phyloP scores from a whole-genome alignment of 2,888 invertebrate genomes.

The Erynnis tages region DNA sequence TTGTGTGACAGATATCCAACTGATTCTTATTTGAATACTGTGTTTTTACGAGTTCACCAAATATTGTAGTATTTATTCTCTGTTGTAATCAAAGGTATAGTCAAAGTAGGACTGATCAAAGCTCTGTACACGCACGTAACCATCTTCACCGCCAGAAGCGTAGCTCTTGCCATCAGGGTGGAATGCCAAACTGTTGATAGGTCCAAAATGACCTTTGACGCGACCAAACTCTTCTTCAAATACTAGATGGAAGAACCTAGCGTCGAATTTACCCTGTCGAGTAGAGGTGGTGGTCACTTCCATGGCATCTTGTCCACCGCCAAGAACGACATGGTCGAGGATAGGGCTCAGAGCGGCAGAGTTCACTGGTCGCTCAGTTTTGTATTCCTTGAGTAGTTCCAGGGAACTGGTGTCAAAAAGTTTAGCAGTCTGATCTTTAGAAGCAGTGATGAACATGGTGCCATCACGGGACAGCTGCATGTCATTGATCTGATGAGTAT shows the following conservation, averaged over 20 bases:
- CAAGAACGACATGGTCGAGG: constrained; percentile 97
- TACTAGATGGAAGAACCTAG: constrained; percentile 95
- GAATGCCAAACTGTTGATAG: constrained; percentile 98
- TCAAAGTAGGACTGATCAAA: constrained; percentile 99
- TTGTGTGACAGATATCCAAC: constrained; percentile 26
- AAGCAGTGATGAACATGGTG: constrained; percentile 98
- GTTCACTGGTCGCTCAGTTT: constrained; percentile 98
- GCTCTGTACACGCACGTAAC: constrained; percentile 96
- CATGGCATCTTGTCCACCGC: constrained; percentile 99
- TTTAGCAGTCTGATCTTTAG: constrained; percentile 97
- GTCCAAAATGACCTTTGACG: constrained; percentile 99
- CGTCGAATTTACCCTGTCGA: constrained; percentile 98
- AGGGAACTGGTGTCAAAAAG: constrained; percentile 95
- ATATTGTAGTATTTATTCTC: constrained; percentile 53
- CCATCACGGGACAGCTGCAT: constrained; percentile 97
- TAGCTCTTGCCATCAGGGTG: constrained; percentile 99
- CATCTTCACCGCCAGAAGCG: constrained; percentile 99
- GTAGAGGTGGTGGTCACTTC: constrained; percentile 98
- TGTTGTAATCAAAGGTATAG: constrained; percentile 93
- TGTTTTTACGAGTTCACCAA: background rate
- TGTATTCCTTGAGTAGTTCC: constrained; percentile 95
- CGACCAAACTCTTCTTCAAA: constrained; percentile 98
- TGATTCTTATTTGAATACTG: constrained; percentile 9
- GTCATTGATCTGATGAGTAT: constrained; percentile 94
- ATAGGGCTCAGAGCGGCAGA: constrained; percentile 98